Conservation (phyloP, 1,140 invertebrate species). For the Pogonomyrmex barbatus region DNA sequence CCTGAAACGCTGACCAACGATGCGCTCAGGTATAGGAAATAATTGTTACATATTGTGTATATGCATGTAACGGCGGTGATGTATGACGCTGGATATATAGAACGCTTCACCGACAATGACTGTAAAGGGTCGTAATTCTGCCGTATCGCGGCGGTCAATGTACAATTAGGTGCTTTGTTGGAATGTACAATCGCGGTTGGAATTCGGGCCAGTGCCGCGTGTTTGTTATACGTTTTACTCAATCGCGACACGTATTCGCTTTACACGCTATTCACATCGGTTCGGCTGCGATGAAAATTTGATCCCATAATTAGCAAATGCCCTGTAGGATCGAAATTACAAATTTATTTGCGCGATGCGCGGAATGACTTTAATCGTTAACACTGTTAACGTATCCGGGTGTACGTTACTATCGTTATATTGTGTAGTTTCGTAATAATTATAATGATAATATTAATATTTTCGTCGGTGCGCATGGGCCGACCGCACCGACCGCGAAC, state of each 20-base stretch:
- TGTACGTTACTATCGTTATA: conserved; percentile 3
- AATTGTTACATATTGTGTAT: conserved; percentile 49
- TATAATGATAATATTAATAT: conserved; percentile 64
- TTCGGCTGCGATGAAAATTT: conserved; percentile 59
- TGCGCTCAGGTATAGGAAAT: conserved; percentile 46
- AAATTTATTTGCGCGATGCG: conserved; percentile 58
- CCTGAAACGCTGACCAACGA: conserved; percentile 19
- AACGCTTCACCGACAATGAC: conserved; percentile 58
- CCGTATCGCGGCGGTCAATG: conserved; percentile 56
- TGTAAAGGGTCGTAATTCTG: conserved; percentile 59
- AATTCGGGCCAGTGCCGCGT: conserved; percentile 52
- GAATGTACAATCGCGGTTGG: conserved; percentile 63
- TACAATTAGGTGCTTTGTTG: conserved; percentile 63
- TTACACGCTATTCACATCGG: conserved; percentile 58
- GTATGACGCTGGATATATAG: conserved; percentile 52
- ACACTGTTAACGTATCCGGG: conserved; percentile 50
- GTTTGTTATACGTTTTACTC: conserved; percentile 62
- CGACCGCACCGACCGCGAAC: conserved; percentile 58
- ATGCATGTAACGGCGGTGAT: conserved; percentile 34
- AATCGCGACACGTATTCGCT: conserved; percentile 62
- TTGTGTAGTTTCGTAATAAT: conserved; percentile 48
- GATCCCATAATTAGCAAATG: conserved; percentile 63
- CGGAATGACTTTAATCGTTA: conserved; percentile 64
- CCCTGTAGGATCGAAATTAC: conserved; percentile 54
- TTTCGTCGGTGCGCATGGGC: conserved; percentile 40